Evolutionary conservation across 1,140 invertebrate genomes (phyloP).

Genomic region (Chionoecetes opilio): DNA sequence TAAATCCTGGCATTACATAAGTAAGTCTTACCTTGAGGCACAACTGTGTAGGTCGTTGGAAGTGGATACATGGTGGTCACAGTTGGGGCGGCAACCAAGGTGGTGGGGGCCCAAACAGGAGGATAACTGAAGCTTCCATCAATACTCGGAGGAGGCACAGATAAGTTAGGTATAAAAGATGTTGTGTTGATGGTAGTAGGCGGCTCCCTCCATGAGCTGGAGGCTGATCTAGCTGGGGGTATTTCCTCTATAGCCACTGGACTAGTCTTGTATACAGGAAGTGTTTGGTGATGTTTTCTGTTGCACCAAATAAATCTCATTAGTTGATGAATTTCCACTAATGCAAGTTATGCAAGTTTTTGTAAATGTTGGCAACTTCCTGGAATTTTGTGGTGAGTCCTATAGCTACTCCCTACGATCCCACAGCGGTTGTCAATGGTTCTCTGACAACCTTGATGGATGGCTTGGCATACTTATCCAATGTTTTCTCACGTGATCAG

Average conservation of each 20-base stretch:
- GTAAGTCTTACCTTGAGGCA: slow-evolving; percentile 51
- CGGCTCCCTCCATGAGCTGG: slow-evolving; percentile 47
- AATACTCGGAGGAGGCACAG: slow-evolving; percentile 33
- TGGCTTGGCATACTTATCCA: too few species aligned
- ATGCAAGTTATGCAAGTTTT: too few species aligned
- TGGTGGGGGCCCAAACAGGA: not conserved
- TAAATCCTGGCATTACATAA: too few species aligned
- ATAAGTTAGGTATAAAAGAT: slow-evolving; percentile 37
- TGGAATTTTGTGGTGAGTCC: too few species aligned
- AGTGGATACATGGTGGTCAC: not conserved
- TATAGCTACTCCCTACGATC: too few species aligned
- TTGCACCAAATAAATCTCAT: not conserved
- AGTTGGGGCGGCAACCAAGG: not conserved
- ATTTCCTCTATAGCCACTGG: not conserved
- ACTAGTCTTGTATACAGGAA: slow-evolving; percentile 38
- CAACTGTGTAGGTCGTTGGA: not conserved
- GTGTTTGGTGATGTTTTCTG: slow-evolving; percentile 39
- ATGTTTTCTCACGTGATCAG: too few species aligned
- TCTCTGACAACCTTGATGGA: too few species aligned
- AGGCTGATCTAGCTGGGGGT: not conserved
- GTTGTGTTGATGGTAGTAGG: slow-evolving; percentile 54
- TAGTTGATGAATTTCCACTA: too few species aligned
- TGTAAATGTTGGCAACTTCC: too few species aligned
- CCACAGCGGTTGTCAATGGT: too few species aligned
- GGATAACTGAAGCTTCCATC: slow-evolving; percentile 40